phyloP scores from a whole-genome alignment of 2,888 invertebrate genomes.

The Tipula confusa region DNA sequence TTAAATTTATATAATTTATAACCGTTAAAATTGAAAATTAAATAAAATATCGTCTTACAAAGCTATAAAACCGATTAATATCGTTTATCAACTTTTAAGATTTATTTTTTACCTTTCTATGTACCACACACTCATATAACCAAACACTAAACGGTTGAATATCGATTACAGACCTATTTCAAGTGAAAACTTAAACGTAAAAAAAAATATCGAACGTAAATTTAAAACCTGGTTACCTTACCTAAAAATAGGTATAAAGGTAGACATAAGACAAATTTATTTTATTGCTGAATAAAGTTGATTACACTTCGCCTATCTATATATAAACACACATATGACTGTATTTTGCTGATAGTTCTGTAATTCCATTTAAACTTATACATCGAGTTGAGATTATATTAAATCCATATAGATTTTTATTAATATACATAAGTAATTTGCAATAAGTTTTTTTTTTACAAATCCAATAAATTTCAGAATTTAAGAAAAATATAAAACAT shows the following conservation, averaged over 20 bases:
- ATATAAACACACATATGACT: no score
- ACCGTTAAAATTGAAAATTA: no score
- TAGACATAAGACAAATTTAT: not conserved
- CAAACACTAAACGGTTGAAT: not conserved
- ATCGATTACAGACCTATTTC: constrained; percentile 3
- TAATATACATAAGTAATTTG: not conserved
- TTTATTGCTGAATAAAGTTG: constrained; percentile 13
- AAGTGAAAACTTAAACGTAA: not conserved
- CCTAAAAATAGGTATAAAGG: not conserved
- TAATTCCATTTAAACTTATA: constrained; percentile 4
- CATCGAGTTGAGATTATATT: not conserved
- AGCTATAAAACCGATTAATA: not conserved
- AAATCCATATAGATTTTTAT: constrained; percentile 5
- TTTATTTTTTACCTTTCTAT: not conserved
- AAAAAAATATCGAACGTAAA: not conserved
- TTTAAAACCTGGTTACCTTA: not conserved
- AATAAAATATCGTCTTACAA: no score
- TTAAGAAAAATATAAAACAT: not conserved
- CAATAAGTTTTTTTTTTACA: not conserved
- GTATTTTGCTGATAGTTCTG: not conserved
- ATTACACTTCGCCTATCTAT: not conserved
- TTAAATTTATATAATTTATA: no score
- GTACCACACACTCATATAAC: not conserved
- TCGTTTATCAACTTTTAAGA: not conserved
- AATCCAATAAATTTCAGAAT: not conserved